phyloP scores from a whole-genome alignment of 2,888 invertebrate species.

The Apotomis turbidana region DNA sequence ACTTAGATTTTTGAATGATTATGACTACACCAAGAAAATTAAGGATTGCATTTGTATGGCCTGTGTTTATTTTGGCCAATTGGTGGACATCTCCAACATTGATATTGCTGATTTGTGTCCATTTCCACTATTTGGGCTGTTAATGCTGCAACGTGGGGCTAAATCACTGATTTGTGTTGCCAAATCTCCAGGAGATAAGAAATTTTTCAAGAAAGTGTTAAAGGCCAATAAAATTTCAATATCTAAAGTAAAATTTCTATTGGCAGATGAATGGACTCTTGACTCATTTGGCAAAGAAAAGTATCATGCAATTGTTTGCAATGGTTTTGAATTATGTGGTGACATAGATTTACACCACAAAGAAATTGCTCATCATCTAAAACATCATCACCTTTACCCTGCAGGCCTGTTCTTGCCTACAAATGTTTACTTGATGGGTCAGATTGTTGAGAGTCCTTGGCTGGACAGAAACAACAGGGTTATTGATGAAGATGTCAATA shows the following conservation, averaged over 20 bases:
- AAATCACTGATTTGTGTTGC: slow-evolving; percentile 75
- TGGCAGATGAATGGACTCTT: slow-evolving; percentile 62
- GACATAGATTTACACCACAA: slow-evolving; percentile 75
- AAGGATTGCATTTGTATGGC: slow-evolving; percentile 64
- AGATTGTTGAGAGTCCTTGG: slow-evolving; percentile 85
- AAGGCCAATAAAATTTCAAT: slow-evolving; percentile 68
- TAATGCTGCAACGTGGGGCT: slow-evolving; percentile 79
- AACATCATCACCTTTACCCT: slow-evolving; percentile 62
- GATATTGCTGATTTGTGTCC: slow-evolving; percentile 84
- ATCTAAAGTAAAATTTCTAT: slow-evolving; percentile 66
- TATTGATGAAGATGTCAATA: slow-evolving; percentile 80
- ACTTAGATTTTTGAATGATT: slow-evolving; percentile 79
- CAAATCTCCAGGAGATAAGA: slow-evolving; percentile 63
- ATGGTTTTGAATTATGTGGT: slow-evolving; percentile 83
- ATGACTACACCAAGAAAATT: slow-evolving; percentile 71
- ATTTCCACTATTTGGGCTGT: slow-evolving; percentile 86
- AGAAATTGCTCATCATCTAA: slow-evolving; percentile 59
- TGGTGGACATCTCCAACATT: slow-evolving; percentile 61
- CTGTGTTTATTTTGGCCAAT: slow-evolving; percentile 69
- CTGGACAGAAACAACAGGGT: slow-evolving; percentile 83
- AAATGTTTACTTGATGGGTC: slow-evolving; percentile 78
- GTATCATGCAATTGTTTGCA: slow-evolving; percentile 82
- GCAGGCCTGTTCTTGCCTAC: slow-evolving; percentile 82
- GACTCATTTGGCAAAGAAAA: slow-evolving; percentile 59
- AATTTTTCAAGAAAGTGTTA: slow-evolving; percentile 73